Conservation (phyloP, 2,113 vertebrate species). For the Dasypus novemcinctus region DNA sequence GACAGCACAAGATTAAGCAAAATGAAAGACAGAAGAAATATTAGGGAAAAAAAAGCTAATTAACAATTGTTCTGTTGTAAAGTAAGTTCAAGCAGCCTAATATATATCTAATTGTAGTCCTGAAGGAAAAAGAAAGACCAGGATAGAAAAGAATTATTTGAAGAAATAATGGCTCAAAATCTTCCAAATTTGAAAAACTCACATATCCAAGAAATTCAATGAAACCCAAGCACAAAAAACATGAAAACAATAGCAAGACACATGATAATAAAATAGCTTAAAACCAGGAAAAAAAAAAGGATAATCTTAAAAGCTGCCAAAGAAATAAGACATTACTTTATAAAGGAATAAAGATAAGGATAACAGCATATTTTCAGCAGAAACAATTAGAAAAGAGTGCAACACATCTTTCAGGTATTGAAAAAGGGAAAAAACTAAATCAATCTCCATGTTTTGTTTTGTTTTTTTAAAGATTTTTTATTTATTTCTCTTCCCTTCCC, state of each 20-base stretch:
- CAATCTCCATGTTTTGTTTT: too few relatives aligned
- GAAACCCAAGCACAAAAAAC: not conserved
- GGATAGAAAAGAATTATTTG: not conserved
- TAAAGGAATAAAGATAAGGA: not conserved
- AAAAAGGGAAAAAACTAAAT: not conserved
- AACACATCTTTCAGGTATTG: not conserved
- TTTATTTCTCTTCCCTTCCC: too few relatives aligned
- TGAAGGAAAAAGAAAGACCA: not conserved
- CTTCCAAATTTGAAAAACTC: not conserved
- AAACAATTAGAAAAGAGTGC: not conserved
- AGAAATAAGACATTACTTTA: not conserved
- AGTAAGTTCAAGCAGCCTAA: not conserved
- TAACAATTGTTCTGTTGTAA: not conserved
- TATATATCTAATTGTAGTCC: not conserved
- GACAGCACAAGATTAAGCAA: not conserved
- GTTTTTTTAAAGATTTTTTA: too few relatives aligned
- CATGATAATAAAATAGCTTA: not conserved
- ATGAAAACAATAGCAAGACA: not conserved
- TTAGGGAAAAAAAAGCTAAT: not conserved
- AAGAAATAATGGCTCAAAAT: not conserved
- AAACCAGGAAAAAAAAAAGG: not conserved
- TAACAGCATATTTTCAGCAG: not conserved
- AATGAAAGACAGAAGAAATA: not conserved
- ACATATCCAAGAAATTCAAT: not conserved
- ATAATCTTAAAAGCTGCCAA: slow-evolving; percentile 16